Evolutionary conservation across 2,113 vertebrate genomes (phyloP).

Genomic region (Rhinoptilus africanus): DNA sequence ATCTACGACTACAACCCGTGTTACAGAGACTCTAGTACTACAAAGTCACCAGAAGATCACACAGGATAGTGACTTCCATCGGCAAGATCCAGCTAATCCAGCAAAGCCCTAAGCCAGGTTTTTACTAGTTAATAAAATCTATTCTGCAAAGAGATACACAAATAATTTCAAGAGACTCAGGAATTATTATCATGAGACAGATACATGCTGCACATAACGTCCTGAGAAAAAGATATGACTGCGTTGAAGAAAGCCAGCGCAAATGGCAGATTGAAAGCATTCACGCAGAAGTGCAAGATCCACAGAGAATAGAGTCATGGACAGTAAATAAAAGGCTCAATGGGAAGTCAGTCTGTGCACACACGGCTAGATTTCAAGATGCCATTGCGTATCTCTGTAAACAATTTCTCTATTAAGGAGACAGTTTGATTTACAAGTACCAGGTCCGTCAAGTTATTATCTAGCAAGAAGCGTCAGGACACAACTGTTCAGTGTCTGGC

Average conservation of each 20-base stretch:
- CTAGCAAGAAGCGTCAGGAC: not conserved
- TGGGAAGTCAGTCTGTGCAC: not conserved
- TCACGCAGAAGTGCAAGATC: not conserved
- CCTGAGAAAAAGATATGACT: not conserved
- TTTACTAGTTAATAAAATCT: not conserved
- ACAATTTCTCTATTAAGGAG: not conserved
- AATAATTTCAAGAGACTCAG: not conserved
- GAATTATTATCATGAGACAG: not conserved
- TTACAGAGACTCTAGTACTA: not conserved
- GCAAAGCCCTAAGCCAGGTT: not conserved
- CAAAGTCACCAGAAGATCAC: not conserved
- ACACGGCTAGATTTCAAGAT: not conserved
- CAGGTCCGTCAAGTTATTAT: not conserved
- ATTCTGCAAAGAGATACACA: not conserved
- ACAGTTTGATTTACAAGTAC: slow-evolving; percentile 1
- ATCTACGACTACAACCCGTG: accelerated
- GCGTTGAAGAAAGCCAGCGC: not conserved
- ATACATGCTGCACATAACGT: not conserved
- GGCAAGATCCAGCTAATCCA: not conserved
- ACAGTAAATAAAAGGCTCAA: not conserved
- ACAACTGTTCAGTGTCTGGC: not conserved
- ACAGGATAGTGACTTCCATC: not conserved
- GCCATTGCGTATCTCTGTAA: not conserved
- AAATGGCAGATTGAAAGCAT: not conserved
- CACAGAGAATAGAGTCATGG: not conserved